Evolutionary conservation across 2,797 vertebrate species (phyloP), one percentile per base, ranked within the genome.

Genomic region (Gorsachius magnificus): DNA sequence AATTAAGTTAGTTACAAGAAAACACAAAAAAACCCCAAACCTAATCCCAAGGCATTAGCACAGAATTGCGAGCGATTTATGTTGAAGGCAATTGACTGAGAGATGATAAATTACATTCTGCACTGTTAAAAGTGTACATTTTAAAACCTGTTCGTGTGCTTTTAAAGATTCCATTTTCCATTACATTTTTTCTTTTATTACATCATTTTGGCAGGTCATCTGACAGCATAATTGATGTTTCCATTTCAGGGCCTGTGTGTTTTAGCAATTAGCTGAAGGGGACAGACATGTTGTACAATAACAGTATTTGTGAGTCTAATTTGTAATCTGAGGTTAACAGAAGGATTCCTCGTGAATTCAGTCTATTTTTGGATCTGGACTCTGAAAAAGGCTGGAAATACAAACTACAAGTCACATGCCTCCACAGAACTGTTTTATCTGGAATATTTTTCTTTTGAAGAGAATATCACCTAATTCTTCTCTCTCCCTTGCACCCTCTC

Each of bases 141-240:
- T 85, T 63, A 66, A 74, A 93, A 82, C 72, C 56, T 51, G 20
- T 63, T 48, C 1, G 25, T 45, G 57, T 69, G 82, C 31, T 94
- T 95, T 38, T 89, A 88, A 75, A 72, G 28, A 43, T 83, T 94
- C 36, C 16, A 35, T 84, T 92, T 95, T 89, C 29, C 58, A 33
- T 93, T 95, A 21, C 43, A 22, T 77, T 78, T 83, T 83, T 41
- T 80, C 68, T 48, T 92, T n/a, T 48, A 83, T 89, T 83, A 60
- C 24, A 0, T 93, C 54, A 66, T 87, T 93, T 87, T 92, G 82
- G 61, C 63, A 91, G 43, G 38, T 87, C 81, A 81, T 89, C 68
- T 94, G 94, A 85, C 71, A 93, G 68, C 4, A 4, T 58, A 86
- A 93, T 86, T 89, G 77, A 76, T 87, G 82, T 60, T 95, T 95